Evolutionary conservation across 35 echinoderm and acorn worm species (phyloP), one percentile per base, ranked within the genome.

Genomic region (Heliocidaris tuberculata): DNA sequence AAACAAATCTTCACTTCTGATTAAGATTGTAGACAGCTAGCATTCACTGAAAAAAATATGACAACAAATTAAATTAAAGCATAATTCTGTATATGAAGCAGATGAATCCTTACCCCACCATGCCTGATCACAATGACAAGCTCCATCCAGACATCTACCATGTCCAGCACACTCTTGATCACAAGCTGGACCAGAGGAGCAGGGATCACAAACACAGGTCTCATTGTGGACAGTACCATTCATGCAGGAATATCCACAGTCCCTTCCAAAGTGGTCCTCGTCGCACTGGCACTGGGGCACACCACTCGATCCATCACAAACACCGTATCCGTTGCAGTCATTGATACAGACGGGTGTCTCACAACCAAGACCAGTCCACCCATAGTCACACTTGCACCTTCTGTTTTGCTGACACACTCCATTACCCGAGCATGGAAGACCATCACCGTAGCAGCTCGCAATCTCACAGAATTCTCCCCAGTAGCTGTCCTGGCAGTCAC

Each of bases 21-120:
- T n/a, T n/a, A n/a, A n/a, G n/a, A n/a, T n/a, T n/a, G n/a, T n/a
- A n/a, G n/a, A n/a, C n/a, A n/a, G n/a, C n/a, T n/a, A n/a, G n/a
- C n/a, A n/a, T n/a, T n/a, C n/a, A n/a, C n/a, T n/a, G n/a, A n/a
- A n/a, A n/a, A n/a, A n/a, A n/a, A n/a, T n/a, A n/a, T n/a, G n/a
- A n/a, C n/a, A n/a, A n/a, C n/a, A n/a, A n/a, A n/a, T n/a, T n/a
- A n/a, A n/a, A n/a, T n/a, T n/a, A n/a, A n/a, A n/a, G n/a, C n/a
- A n/a, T n/a, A n/a, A n/a, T n/a, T n/a, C n/a, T n/a, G n/a, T n/a
- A n/a, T n/a, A n/a, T n/a, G n/a, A 86, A 29, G 21, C 13, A 21
- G n/a, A 35, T 19, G 21, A n/a, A 19, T 86, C 32, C 97, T 96
- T 78, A 98, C 97, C 97, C 97, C 97, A 98, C 97, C 97, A 98